Conservation (phyloP, 64 coral and sea anemone genomes). For the Actinia tenebrosa region DNA sequence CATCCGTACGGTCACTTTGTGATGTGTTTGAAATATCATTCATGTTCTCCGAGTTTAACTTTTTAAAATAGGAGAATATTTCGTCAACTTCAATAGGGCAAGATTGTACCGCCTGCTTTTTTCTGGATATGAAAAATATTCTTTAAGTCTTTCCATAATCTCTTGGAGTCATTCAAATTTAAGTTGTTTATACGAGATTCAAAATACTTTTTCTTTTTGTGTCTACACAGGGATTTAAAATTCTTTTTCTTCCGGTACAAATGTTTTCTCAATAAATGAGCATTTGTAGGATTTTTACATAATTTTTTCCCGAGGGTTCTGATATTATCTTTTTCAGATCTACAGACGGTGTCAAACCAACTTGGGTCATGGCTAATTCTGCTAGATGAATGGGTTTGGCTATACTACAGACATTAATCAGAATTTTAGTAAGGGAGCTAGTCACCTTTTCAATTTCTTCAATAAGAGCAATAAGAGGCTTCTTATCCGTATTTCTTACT, state of each 20-base stretch:
- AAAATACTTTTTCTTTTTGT: slow-evolving; percentile 31
- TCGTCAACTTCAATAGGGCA: background rate
- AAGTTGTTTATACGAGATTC: slow-evolving; percentile 36
- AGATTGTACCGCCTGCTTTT: background rate
- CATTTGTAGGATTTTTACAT: slow-evolving; percentile 31
- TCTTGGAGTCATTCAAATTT: slow-evolving; percentile 25
- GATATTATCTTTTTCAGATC: slow-evolving; percentile 45
- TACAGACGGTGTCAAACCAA: slow-evolving; percentile 39
- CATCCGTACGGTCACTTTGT: too few relatives aligned
- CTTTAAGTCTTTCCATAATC: slow-evolving; percentile 45
- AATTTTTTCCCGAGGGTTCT: slow-evolving; percentile 41
- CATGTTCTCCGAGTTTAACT: too few relatives aligned
- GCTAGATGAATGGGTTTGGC: background rate
- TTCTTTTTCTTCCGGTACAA: slow-evolving; percentile 35
- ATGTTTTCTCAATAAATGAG: slow-evolving; percentile 30
- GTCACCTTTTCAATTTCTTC: slow-evolving; percentile 19
- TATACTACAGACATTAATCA: background rate
- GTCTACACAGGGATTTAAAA: slow-evolving; percentile 31
- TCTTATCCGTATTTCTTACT: too few relatives aligned
- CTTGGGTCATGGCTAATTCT: slow-evolving; percentile 12
- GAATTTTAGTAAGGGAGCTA: background rate
- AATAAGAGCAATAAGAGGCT: too few relatives aligned
- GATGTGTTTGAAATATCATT: too few relatives aligned
- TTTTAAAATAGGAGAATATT: too few relatives aligned
- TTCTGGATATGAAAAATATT: slow-evolving; percentile 33